Evolutionary conservation across 2,888 invertebrate genomes (phyloP).

Genomic region (Troilus luridus): DNA sequence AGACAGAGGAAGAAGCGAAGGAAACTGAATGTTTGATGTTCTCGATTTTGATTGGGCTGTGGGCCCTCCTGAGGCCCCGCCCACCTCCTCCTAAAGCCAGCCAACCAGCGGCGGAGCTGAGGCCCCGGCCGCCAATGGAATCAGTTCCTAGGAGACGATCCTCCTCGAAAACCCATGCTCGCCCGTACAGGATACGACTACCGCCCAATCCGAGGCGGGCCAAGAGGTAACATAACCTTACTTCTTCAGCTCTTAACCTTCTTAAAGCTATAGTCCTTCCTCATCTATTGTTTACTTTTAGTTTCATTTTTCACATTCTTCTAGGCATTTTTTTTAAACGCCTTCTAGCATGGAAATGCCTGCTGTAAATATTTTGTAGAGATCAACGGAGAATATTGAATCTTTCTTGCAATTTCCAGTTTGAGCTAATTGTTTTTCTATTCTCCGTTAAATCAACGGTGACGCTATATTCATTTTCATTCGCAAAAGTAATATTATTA

Average conservation of each 20-base stretch:
- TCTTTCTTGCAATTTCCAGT: neutral
- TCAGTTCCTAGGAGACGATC: slow-evolving; percentile 64
- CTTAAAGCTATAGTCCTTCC: slow-evolving; percentile 15
- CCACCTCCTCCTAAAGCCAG: slow-evolving; percentile 51
- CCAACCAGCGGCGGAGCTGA: slow-evolving; percentile 42
- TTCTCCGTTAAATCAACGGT: too few species aligned
- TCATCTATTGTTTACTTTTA: neutral
- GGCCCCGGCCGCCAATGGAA: slow-evolving; percentile 52
- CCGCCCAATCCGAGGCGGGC: slow-evolving; percentile 66
- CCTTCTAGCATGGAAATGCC: neutral
- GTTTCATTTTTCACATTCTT: slow-evolving; percentile 34
- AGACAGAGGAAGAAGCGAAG: slow-evolving; percentile 45
- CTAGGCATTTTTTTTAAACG: neutral
- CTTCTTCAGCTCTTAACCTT: slow-evolving; percentile 39
- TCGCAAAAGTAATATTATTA: too few species aligned
- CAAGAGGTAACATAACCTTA: slow-evolving; percentile 63
- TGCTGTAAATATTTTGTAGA: slow-evolving; percentile 34
- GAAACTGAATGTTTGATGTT: slow-evolving; percentile 59
- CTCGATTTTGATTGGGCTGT: slow-evolving; percentile 59
- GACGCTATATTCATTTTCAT: too few species aligned
- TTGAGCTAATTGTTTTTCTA: neutral
- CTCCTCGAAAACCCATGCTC: slow-evolving; percentile 66
- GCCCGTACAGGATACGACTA: slow-evolving; percentile 66
- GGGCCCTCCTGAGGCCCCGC: slow-evolving; percentile 58
- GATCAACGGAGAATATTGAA: neutral